Conservation (phyloP, 2,113 vertebrate species). For the Ciconia maguari region DNA sequence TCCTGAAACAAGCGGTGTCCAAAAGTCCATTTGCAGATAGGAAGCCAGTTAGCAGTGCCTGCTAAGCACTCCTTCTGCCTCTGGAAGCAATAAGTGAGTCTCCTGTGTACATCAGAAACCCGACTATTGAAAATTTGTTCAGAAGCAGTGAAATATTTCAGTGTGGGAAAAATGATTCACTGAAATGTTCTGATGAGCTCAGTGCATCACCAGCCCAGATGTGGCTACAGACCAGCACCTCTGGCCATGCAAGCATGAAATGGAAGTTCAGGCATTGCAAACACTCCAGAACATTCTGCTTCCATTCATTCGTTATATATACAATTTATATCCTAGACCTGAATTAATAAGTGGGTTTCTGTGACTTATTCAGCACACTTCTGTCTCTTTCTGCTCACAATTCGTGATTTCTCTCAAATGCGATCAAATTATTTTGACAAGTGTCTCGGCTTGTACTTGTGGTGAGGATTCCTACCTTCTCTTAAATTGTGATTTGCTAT, state of each 20-base stretch:
- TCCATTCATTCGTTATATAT: neutral
- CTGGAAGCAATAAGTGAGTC: neutral
- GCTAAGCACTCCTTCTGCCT: neutral
- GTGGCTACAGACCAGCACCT: neutral
- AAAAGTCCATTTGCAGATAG: neutral
- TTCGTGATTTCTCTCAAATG: neutral
- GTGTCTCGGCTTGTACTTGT: neutral
- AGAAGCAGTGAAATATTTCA: neutral
- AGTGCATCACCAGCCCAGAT: neutral
- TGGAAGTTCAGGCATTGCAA: neutral
- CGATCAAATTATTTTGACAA: slow-evolving; percentile 34
- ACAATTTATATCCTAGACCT: neutral
- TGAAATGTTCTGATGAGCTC: slow-evolving; percentile 2
- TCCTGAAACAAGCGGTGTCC: neutral
- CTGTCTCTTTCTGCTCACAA: neutral
- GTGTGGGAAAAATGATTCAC: neutral
- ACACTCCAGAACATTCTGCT: neutral
- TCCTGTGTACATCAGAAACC: neutral
- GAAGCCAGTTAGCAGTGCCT: neutral
- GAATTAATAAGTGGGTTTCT: neutral
- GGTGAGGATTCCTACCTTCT: neutral
- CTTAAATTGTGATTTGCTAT: neutral
- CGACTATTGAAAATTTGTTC: neutral
- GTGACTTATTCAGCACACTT: neutral
- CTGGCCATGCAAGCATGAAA: neutral